Evolutionary conservation across 1,140 invertebrate genomes (phyloP), one percentile per base, ranked within the genome.

Genomic region (Danaus plexippus): DNA sequence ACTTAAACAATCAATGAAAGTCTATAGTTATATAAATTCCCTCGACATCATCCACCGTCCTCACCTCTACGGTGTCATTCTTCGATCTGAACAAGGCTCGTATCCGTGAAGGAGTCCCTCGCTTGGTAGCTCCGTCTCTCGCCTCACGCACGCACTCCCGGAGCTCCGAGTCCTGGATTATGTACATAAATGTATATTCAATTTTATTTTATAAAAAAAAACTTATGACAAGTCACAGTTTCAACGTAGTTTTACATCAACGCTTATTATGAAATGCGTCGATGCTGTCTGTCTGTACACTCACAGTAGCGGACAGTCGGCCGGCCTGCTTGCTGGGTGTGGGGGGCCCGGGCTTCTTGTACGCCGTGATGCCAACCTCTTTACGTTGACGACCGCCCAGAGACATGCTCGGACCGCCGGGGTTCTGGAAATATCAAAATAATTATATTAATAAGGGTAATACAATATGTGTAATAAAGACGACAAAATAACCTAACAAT

Each of bases 301-400:
- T 50, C 59, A 85, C 82, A 46, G 82, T 85, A 22, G 82, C 82
- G 6, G 92, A 94, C 9, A 91, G 71, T 60, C 92, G 87, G 1
- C 92, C 92, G n/a, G 92, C 93, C 76, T 94, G 92, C 83, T 94
- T 94, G 80, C 93, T 94, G 3, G 94, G 94, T 8, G 94, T 95
- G 10, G 94, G 94, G 47, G 94, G 94, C 6, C 94, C 94, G 1
- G 94, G 94, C 77, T 91, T 92, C 85, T 94, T 94, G 75, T 95
- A 95, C 0, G 92, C 90, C 0, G 92, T 85, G 59, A 86, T 86
- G 56, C 82, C 82, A 1, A 86, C 73, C 63, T 82, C 78, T 63
- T 83, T 83, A 51, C 76, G 61, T 53, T 75, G 77, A 7, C 68
- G 66, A 1, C 63, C 67, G 43, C 66, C 68, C 43, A 75, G 18